Conservation (phyloP, 1,140 invertebrate species). For the Acyrthosiphon pisum region DNA sequence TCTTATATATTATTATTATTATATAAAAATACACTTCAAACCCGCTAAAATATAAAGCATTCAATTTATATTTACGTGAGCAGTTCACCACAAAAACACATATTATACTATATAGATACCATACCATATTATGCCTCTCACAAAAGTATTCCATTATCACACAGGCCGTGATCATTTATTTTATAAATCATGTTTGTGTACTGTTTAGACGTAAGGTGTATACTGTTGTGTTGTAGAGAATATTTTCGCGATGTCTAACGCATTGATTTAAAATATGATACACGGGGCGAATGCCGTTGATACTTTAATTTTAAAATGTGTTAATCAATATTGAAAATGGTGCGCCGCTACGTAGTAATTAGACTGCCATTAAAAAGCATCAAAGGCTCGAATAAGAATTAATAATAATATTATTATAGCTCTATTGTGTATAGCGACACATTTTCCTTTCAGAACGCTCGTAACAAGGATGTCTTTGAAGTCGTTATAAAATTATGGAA, state of each 20-base stretch:
- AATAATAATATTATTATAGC: not conserved
- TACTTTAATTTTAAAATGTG: not conserved
- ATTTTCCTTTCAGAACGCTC: not conserved
- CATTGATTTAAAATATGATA: not conserved
- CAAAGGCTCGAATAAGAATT: not conserved
- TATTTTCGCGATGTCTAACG: not conserved
- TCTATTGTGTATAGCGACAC: not conserved
- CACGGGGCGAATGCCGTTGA: not conserved
- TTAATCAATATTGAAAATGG: not conserved
- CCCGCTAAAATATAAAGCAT: slow-evolving; percentile 18
- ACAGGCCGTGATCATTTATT: not conserved
- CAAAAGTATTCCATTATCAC: not conserved
- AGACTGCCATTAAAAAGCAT: not conserved
- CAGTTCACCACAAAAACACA: not conserved
- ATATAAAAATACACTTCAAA: not conserved
- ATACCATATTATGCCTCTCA: not conserved
- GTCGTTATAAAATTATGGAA: slow-evolving; percentile 4
- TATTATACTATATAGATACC: not conserved
- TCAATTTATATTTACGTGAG: slow-evolving; percentile 29
- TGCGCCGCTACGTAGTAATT: not conserved
- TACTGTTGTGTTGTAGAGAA: not conserved
- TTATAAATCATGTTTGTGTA: slow-evolving; percentile 6
- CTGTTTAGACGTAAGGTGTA: not conserved
- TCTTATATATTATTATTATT: not conserved
- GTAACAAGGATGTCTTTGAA: slow-evolving; percentile 11